Conservation (phyloP, 2,888 invertebrate species). For the Phrixothrix hirtus region DNA sequence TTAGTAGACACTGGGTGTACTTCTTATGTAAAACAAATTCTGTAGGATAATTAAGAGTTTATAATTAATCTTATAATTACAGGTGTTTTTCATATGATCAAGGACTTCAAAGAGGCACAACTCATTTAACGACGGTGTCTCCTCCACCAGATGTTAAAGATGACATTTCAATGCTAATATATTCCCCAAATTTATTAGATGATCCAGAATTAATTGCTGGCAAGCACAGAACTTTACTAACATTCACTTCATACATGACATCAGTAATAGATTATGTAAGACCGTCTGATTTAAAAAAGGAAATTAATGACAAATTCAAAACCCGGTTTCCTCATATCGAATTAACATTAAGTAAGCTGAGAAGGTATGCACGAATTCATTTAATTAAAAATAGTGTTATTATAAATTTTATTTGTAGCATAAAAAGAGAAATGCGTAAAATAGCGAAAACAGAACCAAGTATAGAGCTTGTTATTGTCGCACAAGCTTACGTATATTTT, state of each 20-base stretch:
- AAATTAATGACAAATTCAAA: constrained; percentile 94
- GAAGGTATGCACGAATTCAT: constrained; percentile 66
- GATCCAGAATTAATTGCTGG: constrained; percentile 91
- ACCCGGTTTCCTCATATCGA: constrained; percentile 95
- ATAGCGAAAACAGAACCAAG: constrained; percentile 84
- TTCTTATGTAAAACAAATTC: too few species aligned
- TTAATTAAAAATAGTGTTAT: not conserved
- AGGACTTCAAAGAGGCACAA: constrained; percentile 63
- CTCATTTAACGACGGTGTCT: constrained; percentile 57
- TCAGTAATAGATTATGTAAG: constrained; percentile 96
- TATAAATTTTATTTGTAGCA: constrained; percentile 60
- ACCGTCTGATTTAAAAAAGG: constrained; percentile 93
- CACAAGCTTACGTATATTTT: constrained; percentile 98
- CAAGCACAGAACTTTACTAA: constrained; percentile 82
- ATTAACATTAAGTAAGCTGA: constrained; percentile 90
- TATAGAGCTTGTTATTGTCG: constrained; percentile 86
- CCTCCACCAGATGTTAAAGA: constrained; percentile 56
- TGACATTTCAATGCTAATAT: constrained; percentile 57
- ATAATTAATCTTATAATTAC: constrained; percentile 45
- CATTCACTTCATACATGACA: constrained; percentile 89
- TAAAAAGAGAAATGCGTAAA: constrained; percentile 94
- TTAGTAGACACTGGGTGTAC: too few species aligned
- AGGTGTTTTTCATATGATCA: constrained; percentile 78
- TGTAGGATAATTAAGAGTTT: too few species aligned
- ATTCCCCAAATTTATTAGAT: constrained; percentile 87